Percentiles rank a stretch among this genome's conserved stretches.
Evolutionary conservation across 2,888 invertebrate species (phyloP).

Genomic region (Rhagonycha lutea): DNA sequence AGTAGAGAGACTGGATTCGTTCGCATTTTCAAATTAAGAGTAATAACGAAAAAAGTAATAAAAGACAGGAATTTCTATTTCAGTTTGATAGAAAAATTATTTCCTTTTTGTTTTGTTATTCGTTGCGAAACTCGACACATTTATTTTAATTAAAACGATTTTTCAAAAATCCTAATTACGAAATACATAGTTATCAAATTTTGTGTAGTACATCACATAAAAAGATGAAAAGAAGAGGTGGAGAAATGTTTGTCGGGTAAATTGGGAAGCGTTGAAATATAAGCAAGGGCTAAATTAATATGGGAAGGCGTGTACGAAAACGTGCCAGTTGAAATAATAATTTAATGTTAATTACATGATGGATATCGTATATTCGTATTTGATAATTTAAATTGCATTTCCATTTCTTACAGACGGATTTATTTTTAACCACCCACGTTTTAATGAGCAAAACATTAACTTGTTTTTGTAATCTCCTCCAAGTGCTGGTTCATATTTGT

Average conservation of each 20-base stretch:
- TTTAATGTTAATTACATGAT: constrained; percentile 40
- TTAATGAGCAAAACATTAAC: neutral
- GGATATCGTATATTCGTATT: constrained; percentile 32
- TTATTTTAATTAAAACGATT: neutral
- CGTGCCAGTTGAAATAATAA: constrained; percentile 34
- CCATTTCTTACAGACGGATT: constrained; percentile 14
- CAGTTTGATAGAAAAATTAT: neutral
- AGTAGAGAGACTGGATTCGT: constrained; percentile 16
- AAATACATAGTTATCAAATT: neutral
- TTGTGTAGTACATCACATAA: neutral
- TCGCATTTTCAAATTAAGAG: constrained; percentile 27
- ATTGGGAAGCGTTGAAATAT: constrained; percentile 44
- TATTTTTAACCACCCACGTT: constrained; percentile 3
- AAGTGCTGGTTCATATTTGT: neutral
- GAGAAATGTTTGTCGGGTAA: constrained; percentile 44
- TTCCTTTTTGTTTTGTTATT: neutral
- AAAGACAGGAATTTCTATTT: constrained; percentile 1
- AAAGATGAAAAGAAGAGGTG: constrained; percentile 44
- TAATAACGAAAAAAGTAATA: constrained; percentile 13
- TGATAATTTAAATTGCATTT: constrained; percentile 36
- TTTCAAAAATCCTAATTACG: neutral
- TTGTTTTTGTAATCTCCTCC: neutral
- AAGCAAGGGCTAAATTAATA: constrained; percentile 36
- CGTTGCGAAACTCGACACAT: neutral
- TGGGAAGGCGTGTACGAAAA: constrained; percentile 37